Evolutionary conservation across 2,113 vertebrate genomes (phyloP).

Genomic region (Pleuronectes platessa): DNA sequence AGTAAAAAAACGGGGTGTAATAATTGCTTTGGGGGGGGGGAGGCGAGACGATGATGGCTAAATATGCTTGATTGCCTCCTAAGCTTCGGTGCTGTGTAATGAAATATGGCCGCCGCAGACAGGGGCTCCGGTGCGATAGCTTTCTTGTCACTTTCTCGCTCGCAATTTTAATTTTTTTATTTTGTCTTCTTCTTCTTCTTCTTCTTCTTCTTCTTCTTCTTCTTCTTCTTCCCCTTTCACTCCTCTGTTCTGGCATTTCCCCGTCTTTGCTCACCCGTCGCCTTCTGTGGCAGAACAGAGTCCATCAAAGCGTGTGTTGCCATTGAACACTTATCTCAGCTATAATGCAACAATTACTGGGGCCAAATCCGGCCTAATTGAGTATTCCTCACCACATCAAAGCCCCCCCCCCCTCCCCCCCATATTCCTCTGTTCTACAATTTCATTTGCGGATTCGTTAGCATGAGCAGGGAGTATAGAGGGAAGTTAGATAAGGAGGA

Average conservation of each 20-base stretch:
- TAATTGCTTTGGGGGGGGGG: constrained; percentile 82
- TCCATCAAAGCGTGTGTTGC: constrained; percentile 72
- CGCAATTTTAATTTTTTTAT: background rate
- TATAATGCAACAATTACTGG: constrained; percentile 82
- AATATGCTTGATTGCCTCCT: constrained; percentile 86
- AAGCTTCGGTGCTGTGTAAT: constrained; percentile 81
- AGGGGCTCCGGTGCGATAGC: constrained; percentile 43
- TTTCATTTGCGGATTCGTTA: constrained; percentile 86
- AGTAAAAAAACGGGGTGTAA: constrained; percentile 82
- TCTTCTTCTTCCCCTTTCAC: constrained; percentile 15
- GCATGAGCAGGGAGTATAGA: constrained; percentile 64
- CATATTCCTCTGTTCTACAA: constrained; percentile 78
- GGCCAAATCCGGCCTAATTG: constrained; percentile 74
- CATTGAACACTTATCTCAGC: constrained; percentile 70
- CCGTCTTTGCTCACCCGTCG: constrained; percentile 33
- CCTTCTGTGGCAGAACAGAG: constrained; percentile 48
- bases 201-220: background rate
- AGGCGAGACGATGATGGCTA: constrained; percentile 76
- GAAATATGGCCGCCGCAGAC: constrained; percentile 80
- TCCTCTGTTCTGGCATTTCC: constrained; percentile 44
- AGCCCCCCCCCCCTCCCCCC: constrained; percentile 37
- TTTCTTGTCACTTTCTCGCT: constrained; percentile 66
- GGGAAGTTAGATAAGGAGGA: constrained; percentile 64
- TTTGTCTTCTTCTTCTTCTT: background rate
- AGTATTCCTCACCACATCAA: constrained; percentile 71